A percentile compares a stretch with the other conserved stretches of the same genome.
Evolutionary conservation across 2,113 vertebrate species (phyloP).

Genomic region (Taxidea taxus): DNA sequence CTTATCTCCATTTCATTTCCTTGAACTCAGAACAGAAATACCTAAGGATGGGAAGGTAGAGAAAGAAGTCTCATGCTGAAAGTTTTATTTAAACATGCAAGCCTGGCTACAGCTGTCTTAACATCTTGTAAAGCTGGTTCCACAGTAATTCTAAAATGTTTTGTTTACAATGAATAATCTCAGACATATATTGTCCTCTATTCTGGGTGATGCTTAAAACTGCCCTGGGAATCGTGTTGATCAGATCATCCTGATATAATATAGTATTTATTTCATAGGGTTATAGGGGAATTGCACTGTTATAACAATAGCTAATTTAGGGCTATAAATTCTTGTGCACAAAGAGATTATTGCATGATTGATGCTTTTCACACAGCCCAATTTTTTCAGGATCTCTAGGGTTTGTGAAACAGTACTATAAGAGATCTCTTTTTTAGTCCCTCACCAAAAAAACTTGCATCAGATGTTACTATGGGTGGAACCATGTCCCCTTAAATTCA

Average conservation of each 20-base stretch:
- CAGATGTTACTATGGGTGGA: not conserved
- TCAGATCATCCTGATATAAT: not conserved
- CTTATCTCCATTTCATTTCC: not conserved
- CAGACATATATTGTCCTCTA: not conserved
- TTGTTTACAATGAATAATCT: not conserved
- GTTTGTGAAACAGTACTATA: not conserved
- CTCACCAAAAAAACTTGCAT: not conserved
- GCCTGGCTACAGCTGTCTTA: not conserved
- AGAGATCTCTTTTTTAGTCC: not conserved
- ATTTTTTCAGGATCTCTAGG: not conserved
- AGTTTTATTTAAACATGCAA: not conserved
- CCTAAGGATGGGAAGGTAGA: not conserved
- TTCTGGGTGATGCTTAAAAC: constrained; percentile 13
- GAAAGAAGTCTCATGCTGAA: not conserved
- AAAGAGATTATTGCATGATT: not conserved
- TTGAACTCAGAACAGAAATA: not conserved
- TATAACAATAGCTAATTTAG: not conserved
- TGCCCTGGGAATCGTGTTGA: not conserved
- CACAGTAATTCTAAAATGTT: not conserved
- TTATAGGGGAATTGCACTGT: not conserved
- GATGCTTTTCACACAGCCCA: not conserved
- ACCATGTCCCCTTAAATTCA: not conserved
- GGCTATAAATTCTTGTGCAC: not conserved
- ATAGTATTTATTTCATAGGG: not conserved
- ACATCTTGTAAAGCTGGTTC: not conserved